Conservation (phyloP, 2,113 vertebrate genomes). For the Engraulis encrasicolus region DNA sequence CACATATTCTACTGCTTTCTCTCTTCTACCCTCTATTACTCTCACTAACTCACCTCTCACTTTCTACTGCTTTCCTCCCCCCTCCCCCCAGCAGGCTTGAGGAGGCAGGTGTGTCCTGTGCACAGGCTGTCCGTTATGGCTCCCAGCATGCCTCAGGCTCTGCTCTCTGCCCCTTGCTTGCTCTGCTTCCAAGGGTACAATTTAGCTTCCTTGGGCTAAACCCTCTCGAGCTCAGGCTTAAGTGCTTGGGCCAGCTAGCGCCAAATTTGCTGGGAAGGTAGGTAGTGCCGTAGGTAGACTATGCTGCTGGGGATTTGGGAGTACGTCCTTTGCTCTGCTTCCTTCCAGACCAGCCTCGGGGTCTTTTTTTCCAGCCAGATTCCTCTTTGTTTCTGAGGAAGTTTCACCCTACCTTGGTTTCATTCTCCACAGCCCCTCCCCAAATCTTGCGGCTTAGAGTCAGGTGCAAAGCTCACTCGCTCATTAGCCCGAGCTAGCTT, state of each 20-base stretch:
- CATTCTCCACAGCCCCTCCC: too few relatives aligned
- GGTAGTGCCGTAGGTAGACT: too few relatives aligned
- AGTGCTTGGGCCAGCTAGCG: background rate
- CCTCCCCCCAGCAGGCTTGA: too few relatives aligned
- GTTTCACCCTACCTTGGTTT: background rate
- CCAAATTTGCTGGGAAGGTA: background rate
- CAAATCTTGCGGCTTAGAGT: constrained; percentile 1
- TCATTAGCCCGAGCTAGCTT: constrained; percentile 5
- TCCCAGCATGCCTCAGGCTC: constrained; percentile 6
- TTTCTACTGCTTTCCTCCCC: too few relatives aligned
- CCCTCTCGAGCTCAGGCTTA: background rate
- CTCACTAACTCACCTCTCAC: too few relatives aligned
- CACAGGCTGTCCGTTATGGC: background rate
- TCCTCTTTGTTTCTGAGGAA: constrained; percentile 5
- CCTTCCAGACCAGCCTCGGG: constrained; percentile 11
- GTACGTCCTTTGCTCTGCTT: background rate
- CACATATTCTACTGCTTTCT: too few relatives aligned
- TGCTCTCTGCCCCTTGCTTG: background rate
- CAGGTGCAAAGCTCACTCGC: constrained; percentile 17
- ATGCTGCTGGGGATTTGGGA: background rate
- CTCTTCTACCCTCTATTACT: too few relatives aligned
- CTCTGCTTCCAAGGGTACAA: background rate
- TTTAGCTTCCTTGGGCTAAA: constrained; percentile 16
- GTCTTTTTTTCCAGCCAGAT: background rate
- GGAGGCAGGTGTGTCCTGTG: constrained; percentile 10